A percentile compares a stretch with the other conserved stretches of the same genome.
phyloP scores from a whole-genome alignment of 2,797 vertebrate species.

The Pangasius krempfi region DNA sequence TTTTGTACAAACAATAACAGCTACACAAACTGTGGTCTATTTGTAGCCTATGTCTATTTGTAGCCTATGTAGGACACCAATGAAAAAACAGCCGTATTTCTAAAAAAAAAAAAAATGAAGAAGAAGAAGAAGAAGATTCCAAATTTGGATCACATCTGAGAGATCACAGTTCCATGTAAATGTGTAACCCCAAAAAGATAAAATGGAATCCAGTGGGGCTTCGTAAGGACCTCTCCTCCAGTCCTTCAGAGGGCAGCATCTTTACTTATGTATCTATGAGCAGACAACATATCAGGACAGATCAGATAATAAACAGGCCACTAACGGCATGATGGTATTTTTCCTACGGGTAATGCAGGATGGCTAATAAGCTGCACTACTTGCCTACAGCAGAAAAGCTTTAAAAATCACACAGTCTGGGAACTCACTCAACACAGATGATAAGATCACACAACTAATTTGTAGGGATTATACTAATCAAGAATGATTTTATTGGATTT shows the following conservation, averaged over 20 bases:
- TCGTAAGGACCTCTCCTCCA: slow-evolving; percentile 53
- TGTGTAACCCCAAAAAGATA: neutral
- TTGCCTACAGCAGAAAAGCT: slow-evolving; percentile 10
- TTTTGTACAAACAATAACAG: neutral
- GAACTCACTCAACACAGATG: neutral
- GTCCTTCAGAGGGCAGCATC: slow-evolving; percentile 43
- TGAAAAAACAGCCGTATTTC: neutral
- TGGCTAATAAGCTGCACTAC: slow-evolving; percentile 23
- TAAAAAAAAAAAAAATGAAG: neutral
- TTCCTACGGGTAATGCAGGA: neutral
- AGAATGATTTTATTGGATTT: neutral
- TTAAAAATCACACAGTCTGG: slow-evolving; percentile 14
- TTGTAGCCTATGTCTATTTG: neutral
- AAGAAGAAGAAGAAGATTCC: neutral
- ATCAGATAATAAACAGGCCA: slow-evolving; percentile 20
- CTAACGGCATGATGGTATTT: neutral
- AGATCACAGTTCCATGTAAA: slow-evolving; percentile 11
- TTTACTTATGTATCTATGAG: slow-evolving; percentile 75
- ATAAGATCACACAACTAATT: neutral
- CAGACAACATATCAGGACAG: slow-evolving; percentile 67
- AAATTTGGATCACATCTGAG: neutral
- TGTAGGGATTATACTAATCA: neutral
- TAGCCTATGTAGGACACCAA: neutral
- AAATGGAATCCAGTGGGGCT: slow-evolving; percentile 23
- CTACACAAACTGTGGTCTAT: neutral